Evolutionary conservation across 2,797 vertebrate species (phyloP).

Genomic region (Trachops cirrhosus): DNA sequence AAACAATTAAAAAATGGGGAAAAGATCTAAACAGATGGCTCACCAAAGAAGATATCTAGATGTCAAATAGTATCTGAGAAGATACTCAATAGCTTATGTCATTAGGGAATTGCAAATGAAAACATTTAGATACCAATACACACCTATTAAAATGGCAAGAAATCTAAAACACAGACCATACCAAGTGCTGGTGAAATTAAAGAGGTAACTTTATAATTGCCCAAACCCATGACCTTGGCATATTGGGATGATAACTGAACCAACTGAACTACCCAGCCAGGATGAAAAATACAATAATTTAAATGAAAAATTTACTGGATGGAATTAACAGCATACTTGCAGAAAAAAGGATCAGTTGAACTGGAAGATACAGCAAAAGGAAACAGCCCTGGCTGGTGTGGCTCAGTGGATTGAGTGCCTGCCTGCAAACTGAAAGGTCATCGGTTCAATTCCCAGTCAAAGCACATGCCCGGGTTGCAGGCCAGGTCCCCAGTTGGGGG

Average conservation of each 20-base stretch:
- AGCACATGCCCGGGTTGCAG: no score
- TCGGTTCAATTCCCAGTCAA: no score
- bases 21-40: background rate
- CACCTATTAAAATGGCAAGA: background rate
- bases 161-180: background rate
- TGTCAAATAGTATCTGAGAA: background rate
- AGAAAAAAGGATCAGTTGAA: background rate
- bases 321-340: background rate
- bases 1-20: background rate
- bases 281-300: background rate
- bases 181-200: background rate
- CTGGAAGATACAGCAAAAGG: background rate
- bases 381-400: background rate
- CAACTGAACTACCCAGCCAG: no score
- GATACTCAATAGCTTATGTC: background rate
- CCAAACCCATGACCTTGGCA: no score
- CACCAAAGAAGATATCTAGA: background rate
- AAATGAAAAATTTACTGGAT: constrained; percentile 4
- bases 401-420: no score
- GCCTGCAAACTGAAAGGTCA: no score
- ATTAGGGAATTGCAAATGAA: background rate
- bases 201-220: no score
- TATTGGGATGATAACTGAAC: no score
- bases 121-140: background rate
- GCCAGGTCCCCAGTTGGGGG: no score